These are phyloP conservation scores for Ditula angustiorana DNA, from an alignment of 2,888 invertebrate species.

Conservation along the genomic window DNA sequence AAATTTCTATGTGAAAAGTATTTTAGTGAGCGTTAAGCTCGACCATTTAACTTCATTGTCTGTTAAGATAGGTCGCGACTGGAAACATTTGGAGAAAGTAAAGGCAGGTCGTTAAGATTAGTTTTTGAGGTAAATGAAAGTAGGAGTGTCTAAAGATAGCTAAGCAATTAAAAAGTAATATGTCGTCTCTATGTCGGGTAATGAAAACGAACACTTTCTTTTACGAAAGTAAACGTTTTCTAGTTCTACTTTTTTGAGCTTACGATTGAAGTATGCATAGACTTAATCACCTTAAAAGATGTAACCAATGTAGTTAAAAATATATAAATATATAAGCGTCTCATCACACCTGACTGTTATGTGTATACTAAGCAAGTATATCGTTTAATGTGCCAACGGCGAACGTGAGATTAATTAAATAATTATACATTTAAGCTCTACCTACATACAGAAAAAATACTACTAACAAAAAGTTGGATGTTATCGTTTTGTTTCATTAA, in stretches of 20 bases:
- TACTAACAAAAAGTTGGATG: background rate
- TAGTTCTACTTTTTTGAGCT: background rate
- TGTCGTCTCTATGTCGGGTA: background rate
- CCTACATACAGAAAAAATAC: background rate
- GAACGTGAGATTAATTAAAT: background rate
- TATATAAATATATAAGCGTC: background rate
- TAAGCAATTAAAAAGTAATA: conserved; percentile 29
- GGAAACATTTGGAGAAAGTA: conserved; percentile 59
- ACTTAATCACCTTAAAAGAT: too few relatives aligned
- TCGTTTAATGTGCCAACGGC: background rate
- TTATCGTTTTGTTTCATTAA: background rate
- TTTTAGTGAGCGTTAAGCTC: conserved; percentile 30
- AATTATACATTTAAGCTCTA: background rate
- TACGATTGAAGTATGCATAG: too few relatives aligned
- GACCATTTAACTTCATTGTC: conserved; percentile 30
- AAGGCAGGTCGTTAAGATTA: conserved; percentile 63
- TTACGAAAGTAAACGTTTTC: conserved; percentile 13
- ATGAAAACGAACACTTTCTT: conserved; percentile 29
- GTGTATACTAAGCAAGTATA: background rate
- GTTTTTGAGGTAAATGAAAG: conserved; percentile 53
- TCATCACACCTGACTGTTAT: background rate
- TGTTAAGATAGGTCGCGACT: conserved; percentile 63
- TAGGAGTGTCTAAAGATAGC: conserved; percentile 46
- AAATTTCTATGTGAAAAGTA: conserved; percentile 8
- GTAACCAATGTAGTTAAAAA: background rate